These are phyloP conservation scores for Oryzias melastigma DNA, from an alignment of 2,113 vertebrate genomes.

Conservation along the genomic window DNA sequence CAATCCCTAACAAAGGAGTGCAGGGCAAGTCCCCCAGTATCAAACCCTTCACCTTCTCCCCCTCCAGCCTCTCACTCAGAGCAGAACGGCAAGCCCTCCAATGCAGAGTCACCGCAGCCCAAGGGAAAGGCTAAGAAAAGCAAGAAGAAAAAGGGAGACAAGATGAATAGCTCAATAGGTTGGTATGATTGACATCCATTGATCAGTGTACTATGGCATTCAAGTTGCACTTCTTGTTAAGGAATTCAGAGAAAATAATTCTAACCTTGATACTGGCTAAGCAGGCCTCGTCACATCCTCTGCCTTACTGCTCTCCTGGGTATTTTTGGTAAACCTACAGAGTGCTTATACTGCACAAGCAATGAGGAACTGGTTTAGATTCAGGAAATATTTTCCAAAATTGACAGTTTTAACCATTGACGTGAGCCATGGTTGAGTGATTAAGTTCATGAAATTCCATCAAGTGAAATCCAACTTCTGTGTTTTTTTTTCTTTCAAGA, in stretches of 20 bases:
- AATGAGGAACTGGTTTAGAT: background rate
- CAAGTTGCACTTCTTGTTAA: too few relatives aligned
- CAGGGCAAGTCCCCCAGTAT: slow-evolving; percentile 55
- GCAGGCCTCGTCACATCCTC: background rate
- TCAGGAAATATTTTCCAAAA: too few relatives aligned
- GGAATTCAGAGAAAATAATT: too few relatives aligned
- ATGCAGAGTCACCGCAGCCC: slow-evolving; percentile 81
- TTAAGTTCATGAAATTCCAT: background rate
- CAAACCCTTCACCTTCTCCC: slow-evolving; percentile 69
- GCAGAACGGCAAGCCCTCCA: slow-evolving; percentile 74
- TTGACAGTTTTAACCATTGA: background rate
- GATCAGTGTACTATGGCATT: background rate
- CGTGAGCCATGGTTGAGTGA: background rate
- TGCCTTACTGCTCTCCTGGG: background rate
- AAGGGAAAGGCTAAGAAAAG: slow-evolving; percentile 84
- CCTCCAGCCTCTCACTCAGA: slow-evolving; percentile 62
- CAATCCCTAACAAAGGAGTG: slow-evolving; percentile 81
- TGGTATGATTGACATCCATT: slow-evolving; percentile 20
- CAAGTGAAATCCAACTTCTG: slow-evolving; percentile 1
- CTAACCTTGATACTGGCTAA: too few relatives aligned
- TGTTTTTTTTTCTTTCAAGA: slow-evolving; percentile 76
- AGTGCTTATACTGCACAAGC: background rate
- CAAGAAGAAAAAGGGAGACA: slow-evolving; percentile 96
- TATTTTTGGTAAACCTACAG: background rate
- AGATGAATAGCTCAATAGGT: slow-evolving; percentile 91